Evolutionary conservation across 2,888 invertebrate genomes (phyloP), one percentile per base, ranked within the genome.

Genomic region (Dascillus cervinus): DNA sequence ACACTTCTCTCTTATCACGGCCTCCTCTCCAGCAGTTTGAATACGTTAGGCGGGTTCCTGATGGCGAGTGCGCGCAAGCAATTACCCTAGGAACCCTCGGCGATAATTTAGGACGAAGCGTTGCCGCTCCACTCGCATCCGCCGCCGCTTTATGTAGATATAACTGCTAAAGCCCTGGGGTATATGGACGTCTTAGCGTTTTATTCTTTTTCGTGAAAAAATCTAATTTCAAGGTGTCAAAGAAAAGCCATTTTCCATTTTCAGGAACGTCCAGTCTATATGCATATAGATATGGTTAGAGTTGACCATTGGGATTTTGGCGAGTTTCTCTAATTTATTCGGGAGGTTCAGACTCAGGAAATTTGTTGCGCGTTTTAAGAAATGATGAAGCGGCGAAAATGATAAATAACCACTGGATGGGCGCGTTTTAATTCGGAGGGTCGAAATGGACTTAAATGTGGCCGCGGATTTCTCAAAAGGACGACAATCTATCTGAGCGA

Each of bases 201-300:
- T 56, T 57, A 58, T 60, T 59, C 57, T 58, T 56, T 60, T 58
- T 60, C 48, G 45, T 50, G 57, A 61, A 64, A 64, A 64, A 65
- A 65, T 65, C 64, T 65, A 65, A 65, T 65, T 65, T 64, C 60
- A 58, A 64, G 64, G 64, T 64, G 64, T 65, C 65, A 64, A 64
- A 65, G 65, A 64, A 65, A 64, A 65, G 64, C 64, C 64, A 64
- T 65, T 64, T 64, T 60, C 64, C 62, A 62, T 63, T 62, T 62
- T 60, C 57, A 55, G 47, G 50, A 49, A 52, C 55, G 48, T 46
- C 48, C 48, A 46, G 48, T 46, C 39, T 41, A 45, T 46, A 47
- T 47, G 47, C 46, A 47, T 46, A 46, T 39, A 44, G 37, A 40
- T 40, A 37, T 37, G 29, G 35, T 29, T 55, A 46, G 46, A 57